Conservation (phyloP, 2,113 vertebrate genomes). For the Gopherus flavomarginatus region DNA sequence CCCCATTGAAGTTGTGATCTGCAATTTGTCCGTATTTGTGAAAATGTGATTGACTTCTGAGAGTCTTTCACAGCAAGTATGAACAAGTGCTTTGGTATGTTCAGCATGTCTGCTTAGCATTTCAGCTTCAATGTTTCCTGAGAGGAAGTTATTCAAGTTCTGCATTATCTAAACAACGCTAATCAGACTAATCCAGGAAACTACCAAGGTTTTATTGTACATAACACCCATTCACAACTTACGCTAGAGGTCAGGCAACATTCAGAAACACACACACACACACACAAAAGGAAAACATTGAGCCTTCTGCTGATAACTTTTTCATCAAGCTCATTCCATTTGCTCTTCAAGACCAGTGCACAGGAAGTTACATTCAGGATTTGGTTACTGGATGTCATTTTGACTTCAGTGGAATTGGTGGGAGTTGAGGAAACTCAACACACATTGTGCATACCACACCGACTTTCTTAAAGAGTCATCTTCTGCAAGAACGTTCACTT, state of each 20-base stretch:
- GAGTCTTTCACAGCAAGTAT: slow-evolving; percentile 15
- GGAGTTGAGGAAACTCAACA: not conserved
- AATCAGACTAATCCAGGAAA: slow-evolving; percentile 83
- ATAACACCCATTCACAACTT: slow-evolving; percentile 46
- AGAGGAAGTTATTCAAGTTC: slow-evolving; percentile 81
- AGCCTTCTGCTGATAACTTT: not conserved
- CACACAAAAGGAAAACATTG: not conserved
- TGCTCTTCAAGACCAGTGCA: not conserved
- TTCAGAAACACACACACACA: slow-evolving; percentile 11
- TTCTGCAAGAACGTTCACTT: not conserved
- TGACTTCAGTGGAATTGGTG: not conserved
- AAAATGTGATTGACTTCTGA: slow-evolving; percentile 25
- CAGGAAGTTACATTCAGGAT: not conserved
- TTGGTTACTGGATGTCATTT: not conserved
- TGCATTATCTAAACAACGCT: slow-evolving; percentile 79
- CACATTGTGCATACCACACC: fast-evolving
- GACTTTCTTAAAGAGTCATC: fast-evolving
- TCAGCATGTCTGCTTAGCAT: slow-evolving; percentile 58
- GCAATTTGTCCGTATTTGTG: not conserved
- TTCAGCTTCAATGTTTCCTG: slow-evolving; percentile 75
- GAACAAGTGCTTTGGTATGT: slow-evolving; percentile 60
- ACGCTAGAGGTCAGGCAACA: not conserved
- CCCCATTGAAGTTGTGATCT: not conserved
- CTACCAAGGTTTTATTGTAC: slow-evolving; percentile 61
- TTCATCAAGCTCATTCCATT: fast-evolving